Evolutionary conservation across 1,140 invertebrate species (phyloP).

Genomic region (Melanaphis sacchari): DNA sequence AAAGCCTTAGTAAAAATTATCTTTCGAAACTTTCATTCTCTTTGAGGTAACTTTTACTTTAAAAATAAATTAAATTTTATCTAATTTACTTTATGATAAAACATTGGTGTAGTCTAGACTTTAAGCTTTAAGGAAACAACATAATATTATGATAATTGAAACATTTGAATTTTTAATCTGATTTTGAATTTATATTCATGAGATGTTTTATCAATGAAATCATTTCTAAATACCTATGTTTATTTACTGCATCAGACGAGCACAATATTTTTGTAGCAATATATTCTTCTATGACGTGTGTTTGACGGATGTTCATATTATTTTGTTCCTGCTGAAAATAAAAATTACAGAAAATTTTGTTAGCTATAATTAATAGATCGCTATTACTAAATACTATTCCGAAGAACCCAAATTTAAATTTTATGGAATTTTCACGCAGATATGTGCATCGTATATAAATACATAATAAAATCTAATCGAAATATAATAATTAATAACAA

Average conservation of each 20-base stretch:
- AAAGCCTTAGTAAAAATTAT: too few relatives aligned
- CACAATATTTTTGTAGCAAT: not conserved
- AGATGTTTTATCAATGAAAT: slow-evolving; percentile 1
- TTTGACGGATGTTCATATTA: not conserved
- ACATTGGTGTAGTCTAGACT: not conserved
- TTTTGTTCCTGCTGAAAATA: not conserved
- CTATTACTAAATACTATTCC: too few relatives aligned
- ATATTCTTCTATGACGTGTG: not conserved
- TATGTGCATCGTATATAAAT: too few relatives aligned
- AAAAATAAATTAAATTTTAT: not conserved
- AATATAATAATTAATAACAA: too few relatives aligned
- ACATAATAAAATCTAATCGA: too few relatives aligned
- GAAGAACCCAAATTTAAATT: not conserved
- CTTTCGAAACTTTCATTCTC: not conserved
- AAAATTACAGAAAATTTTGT: not conserved
- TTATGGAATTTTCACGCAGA: not conserved
- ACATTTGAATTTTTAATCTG: not conserved
- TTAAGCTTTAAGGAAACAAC: not conserved
- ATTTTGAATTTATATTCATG: not conserved
- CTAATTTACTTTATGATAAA: not conserved
- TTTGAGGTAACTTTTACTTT: not conserved
- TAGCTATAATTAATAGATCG: not conserved
- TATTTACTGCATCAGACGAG: not conserved
- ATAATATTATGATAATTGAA: too few relatives aligned
- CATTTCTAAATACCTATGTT: not conserved